Conservation (phyloP, 2,113 vertebrate genomes). For the Dicentrarchus labrax region DNA sequence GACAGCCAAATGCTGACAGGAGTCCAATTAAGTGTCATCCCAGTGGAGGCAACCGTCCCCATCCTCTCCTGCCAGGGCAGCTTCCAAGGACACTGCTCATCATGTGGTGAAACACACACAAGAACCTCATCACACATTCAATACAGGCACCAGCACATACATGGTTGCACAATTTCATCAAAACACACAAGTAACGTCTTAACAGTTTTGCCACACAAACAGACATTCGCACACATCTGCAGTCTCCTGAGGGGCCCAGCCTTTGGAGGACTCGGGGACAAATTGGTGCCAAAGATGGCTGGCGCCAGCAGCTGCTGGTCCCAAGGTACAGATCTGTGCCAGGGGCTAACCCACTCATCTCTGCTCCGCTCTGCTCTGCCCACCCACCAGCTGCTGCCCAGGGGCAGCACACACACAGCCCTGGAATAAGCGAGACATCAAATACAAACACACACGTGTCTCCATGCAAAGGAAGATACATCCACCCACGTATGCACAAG, state of each 20-base stretch:
- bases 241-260: constrained; percentile 50
- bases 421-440: constrained; percentile 48
- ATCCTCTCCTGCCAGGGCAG: constrained; percentile 55
- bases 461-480: constrained; percentile 6
- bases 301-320: constrained; percentile 75
- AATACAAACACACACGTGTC: constrained; percentile 46
- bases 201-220: constrained; percentile 35
- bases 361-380: constrained; percentile 53
- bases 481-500: background rate
- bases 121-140: constrained; percentile 42
- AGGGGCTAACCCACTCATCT: constrained; percentile 73
- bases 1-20: constrained; percentile 72
- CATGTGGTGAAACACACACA: constrained; percentile 24
- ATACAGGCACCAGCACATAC: background rate
- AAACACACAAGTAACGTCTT: constrained; percentile 26
- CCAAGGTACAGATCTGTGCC: constrained; percentile 71
- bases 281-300: constrained; percentile 72
- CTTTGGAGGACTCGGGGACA: constrained; percentile 54
- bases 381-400: constrained; percentile 77
- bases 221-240: constrained; percentile 30
- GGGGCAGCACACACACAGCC: constrained; percentile 49
- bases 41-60: constrained; percentile 56
- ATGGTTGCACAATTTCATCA: constrained; percentile 36
- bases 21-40: constrained; percentile 80
- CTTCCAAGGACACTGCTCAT: constrained; percentile 65